Conservation (phyloP, 37 sponge, comb jelly and placozoan species). For the Cladorhizidae sp. region DNA sequence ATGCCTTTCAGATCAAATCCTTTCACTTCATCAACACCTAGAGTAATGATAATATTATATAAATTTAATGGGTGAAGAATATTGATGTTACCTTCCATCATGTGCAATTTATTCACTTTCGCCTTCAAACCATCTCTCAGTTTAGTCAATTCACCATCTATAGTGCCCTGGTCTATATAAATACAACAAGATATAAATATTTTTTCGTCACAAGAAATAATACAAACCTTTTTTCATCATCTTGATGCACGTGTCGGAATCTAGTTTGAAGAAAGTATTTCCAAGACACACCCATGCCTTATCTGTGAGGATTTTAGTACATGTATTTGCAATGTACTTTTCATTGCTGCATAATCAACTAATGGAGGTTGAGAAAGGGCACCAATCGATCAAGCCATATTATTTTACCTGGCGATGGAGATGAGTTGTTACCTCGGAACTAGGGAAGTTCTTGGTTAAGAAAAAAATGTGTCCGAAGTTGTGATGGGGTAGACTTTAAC, state of each 20-base stretch:
- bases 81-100: slow-evolving; percentile 75
- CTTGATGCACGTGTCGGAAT: slow-evolving; percentile 36
- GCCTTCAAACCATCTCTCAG: slow-evolving; percentile 66
- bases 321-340: too few relatives aligned
- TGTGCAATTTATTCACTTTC: slow-evolving; percentile 67
- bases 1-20: slow-evolving; percentile 79
- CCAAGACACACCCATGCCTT: slow-evolving; percentile 78
- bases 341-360: too few relatives aligned
- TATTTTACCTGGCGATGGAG: too few relatives aligned
- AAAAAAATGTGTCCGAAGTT: too few relatives aligned
- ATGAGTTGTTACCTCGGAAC: too few relatives aligned
- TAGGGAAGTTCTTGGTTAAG: too few relatives aligned
- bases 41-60: background rate
- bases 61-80: background rate
- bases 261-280: slow-evolving; percentile 78
- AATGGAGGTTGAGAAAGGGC: too few relatives aligned
- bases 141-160: slow-evolving; percentile 55
- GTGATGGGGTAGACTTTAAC: too few relatives aligned
- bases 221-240: slow-evolving; percentile 68
- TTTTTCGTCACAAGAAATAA: background rate
- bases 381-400: too few relatives aligned
- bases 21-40: slow-evolving; percentile 60
- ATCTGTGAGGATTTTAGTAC: background rate
- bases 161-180: slow-evolving; percentile 46
- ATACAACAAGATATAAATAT: background rate